Evolutionary conservation across 37 sponge, comb jelly and placozoan species (phyloP).

Genomic region (Agelas oroides): DNA sequence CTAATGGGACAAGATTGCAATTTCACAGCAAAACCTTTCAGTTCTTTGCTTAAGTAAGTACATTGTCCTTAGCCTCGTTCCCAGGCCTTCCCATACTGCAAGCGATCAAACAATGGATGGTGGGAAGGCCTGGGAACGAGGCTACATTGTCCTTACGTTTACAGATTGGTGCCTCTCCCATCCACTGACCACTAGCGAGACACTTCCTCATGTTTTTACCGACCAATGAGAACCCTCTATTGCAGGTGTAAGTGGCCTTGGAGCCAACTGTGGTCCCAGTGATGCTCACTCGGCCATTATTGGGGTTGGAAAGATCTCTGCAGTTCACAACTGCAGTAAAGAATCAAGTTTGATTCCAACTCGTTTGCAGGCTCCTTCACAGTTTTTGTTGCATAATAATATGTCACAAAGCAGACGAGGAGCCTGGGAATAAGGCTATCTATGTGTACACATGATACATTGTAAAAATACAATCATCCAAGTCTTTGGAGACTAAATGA

Average conservation of each 20-base stretch:
- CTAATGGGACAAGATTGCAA: not conserved
- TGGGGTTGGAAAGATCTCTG: constrained; percentile 22
- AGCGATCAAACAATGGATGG: too few species aligned
- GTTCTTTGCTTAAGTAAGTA: too few species aligned
- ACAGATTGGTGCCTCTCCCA: constrained; percentile 45
- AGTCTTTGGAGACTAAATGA: too few species aligned
- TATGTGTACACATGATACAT: too few species aligned
- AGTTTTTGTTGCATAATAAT: too few species aligned
- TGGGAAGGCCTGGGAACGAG: too few species aligned
- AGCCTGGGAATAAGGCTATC: too few species aligned
- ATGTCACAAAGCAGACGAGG: too few species aligned
- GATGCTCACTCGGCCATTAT: constrained; percentile 35
- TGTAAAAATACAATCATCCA: too few species aligned
- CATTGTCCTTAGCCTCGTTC: too few species aligned
- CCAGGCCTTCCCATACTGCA: too few species aligned
- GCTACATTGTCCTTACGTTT: constrained; percentile 37
- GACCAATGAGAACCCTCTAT: constrained; percentile 29
- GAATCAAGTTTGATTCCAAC: not conserved
- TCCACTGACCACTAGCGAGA: constrained; percentile 56
- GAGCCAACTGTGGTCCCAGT: constrained; percentile 32
- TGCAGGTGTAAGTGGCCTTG: constrained; percentile 46
- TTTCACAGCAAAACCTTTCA: not conserved
- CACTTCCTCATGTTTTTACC: constrained; percentile 39
- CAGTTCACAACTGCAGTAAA: constrained; percentile 33
- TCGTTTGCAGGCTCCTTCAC: too few species aligned